phyloP scores from a whole-genome alignment of 2,797 vertebrate genomes.

The Masticophis lateralis region DNA sequence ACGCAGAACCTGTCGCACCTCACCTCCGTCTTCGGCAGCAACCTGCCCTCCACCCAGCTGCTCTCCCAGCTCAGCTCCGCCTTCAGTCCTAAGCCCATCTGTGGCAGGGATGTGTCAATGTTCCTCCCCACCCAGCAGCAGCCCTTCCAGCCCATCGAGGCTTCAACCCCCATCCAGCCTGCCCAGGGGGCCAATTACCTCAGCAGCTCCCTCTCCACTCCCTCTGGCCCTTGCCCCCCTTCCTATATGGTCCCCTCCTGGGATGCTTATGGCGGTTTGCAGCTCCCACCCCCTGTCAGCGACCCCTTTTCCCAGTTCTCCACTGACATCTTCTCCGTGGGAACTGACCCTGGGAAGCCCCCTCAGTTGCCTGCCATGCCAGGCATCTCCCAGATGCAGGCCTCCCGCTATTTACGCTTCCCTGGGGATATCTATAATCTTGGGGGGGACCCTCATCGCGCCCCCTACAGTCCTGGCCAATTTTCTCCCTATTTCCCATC shows the following conservation, averaged over 20 bases:
- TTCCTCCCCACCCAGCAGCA: not conserved
- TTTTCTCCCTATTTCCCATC: not conserved
- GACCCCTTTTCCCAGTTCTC: not conserved
- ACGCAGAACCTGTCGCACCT: not conserved
- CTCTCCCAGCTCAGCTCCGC: not conserved
- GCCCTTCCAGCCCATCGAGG: not conserved
- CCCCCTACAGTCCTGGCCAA: not conserved
- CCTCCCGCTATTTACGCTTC: not conserved
- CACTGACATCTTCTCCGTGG: not conserved
- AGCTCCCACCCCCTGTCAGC: not conserved
- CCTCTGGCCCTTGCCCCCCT: not conserved
- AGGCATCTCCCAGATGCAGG: not conserved
- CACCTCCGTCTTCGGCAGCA: not conserved
- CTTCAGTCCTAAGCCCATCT: no score
- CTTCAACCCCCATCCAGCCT: not conserved
- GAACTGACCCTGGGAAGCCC: not conserved
- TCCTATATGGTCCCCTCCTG: not conserved
- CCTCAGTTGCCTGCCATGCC: not conserved
- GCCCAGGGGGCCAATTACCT: no score
- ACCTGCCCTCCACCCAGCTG: not conserved
- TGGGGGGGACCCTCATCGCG: not conserved
- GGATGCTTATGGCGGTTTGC: not conserved
- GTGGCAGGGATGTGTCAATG: not conserved
- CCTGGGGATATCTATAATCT: not conserved
- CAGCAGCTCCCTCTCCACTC: rapidly evolving